Conservation (phyloP, 2,797 vertebrate genomes). For the Calcarius lapponicus region DNA sequence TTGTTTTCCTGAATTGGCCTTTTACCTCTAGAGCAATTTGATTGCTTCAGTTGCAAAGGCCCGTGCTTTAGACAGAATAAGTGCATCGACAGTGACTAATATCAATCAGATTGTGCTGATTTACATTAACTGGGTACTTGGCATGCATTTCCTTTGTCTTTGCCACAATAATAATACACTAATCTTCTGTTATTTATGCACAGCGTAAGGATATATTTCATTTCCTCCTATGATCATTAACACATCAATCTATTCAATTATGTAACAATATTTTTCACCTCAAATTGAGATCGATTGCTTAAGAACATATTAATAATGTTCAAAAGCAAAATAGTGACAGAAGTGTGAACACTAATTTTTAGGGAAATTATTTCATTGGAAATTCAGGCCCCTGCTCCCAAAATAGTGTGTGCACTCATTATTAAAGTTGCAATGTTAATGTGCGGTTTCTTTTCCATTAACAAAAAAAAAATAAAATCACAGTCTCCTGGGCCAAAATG, state of each 20-base stretch:
- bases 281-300: background rate
- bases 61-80: background rate
- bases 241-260: background rate
- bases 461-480: background rate
- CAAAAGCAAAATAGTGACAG: background rate
- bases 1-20: background rate
- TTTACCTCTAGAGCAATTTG: background rate
- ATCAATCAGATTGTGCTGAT: background rate
- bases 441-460: background rate
- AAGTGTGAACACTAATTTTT: background rate
- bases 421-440: background rate
- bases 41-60: background rate
- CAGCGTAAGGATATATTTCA: background rate
- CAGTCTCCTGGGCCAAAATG: background rate
- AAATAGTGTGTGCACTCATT: background rate
- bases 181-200: conserved; percentile 9
- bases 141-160: background rate
- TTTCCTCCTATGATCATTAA: background rate
- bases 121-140: background rate
- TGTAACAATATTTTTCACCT: background rate
- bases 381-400: background rate
- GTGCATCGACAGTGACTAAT: background rate
- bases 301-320: background rate
- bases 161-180: background rate
- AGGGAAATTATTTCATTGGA: background rate